Evolutionary conservation across 1,140 invertebrate genomes (phyloP).

Genomic region (Lepidostoma basale): DNA sequence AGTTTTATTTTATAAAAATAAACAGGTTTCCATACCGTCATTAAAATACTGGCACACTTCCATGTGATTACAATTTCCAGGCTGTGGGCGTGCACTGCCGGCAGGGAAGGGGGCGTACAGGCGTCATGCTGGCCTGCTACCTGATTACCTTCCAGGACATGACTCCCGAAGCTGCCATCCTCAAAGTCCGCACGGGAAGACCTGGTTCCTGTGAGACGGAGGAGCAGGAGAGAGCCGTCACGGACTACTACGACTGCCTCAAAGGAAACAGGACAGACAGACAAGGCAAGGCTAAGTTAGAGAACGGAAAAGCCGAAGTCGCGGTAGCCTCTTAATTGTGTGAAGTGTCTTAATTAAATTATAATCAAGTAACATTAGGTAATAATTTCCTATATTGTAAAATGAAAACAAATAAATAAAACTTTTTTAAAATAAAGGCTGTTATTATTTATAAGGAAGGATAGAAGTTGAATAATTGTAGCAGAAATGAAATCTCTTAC

Average conservation of each 20-base stretch:
- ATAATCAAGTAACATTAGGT: too few relatives aligned
- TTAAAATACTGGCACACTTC: too few relatives aligned
- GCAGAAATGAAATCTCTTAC: too few relatives aligned
- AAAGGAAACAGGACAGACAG: constrained; percentile 55
- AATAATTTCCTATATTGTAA: too few relatives aligned
- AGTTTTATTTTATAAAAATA: too few relatives aligned
- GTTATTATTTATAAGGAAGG: too few relatives aligned
- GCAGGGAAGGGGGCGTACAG: constrained; percentile 70
- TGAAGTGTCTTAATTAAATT: not conserved
- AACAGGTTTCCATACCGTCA: too few relatives aligned
- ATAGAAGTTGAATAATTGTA: too few relatives aligned
- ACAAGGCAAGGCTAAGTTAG: constrained; percentile 55
- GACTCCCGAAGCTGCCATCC: constrained; percentile 67
- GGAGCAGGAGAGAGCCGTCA: constrained; percentile 68
- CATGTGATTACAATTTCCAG: constrained; percentile 57
- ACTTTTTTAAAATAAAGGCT: too few relatives aligned
- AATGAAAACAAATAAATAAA: too few relatives aligned
- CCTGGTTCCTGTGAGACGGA: constrained; percentile 73
- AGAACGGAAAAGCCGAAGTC: constrained; percentile 30
- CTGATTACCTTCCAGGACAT: constrained; percentile 66
- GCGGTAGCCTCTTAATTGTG: not conserved
- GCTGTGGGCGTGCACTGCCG: constrained; percentile 72
- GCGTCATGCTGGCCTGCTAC: constrained; percentile 74
- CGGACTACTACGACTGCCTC: constrained; percentile 65
- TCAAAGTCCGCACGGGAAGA: constrained; percentile 63